Evolutionary conservation across 2,113 vertebrate species (phyloP), one percentile per base, ranked within the genome.

Genomic region (Centropus bengalensis): DNA sequence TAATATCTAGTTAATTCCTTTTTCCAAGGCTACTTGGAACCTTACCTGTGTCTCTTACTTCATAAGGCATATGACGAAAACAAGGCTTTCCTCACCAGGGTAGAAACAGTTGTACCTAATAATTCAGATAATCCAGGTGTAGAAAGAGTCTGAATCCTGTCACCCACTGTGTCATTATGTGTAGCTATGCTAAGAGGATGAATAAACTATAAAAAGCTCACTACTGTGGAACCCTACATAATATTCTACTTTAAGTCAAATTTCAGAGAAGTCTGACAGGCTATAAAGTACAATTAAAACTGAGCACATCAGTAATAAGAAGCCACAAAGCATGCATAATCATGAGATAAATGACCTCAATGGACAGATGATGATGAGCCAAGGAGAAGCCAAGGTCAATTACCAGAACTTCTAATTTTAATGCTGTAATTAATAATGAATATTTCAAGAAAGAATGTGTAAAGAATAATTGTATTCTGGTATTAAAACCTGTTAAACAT

Each of bases 341-440:
- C 95, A 94, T 96, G 92, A 96, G 96, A 97, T 95, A 86, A 94
- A 98, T 96, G 97, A 97, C 97, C 97, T 97, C 93, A 89, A 58
- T 86, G 75, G 95, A 86, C 91, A 96, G 96, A 97, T 94, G 96
- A 97, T 97, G 94, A 97, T 97, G 94, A 97, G 70, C 92, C 97
- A 98, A 98, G 97, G 97, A 98, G 97, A 98, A 96, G 92, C 94
- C 97, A 98, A 98, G 97, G 98, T 98, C 97, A 98, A 97, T 97
- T 97, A 98, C 98, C 96, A 97, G 96, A 97, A 97, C 84, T 96
- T 97, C 97, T 98, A 97, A 97, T 98, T 98, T 97, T 98, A 98
- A 94, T 92, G 96, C 74, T 89, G 62, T 97, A 97, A 98, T 98
- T 98, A 98, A 97, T 98, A 97, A 97, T 93, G 98, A 98, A 97